Conservation (phyloP, 2,888 invertebrate genomes). For the Panopea generosa region DNA sequence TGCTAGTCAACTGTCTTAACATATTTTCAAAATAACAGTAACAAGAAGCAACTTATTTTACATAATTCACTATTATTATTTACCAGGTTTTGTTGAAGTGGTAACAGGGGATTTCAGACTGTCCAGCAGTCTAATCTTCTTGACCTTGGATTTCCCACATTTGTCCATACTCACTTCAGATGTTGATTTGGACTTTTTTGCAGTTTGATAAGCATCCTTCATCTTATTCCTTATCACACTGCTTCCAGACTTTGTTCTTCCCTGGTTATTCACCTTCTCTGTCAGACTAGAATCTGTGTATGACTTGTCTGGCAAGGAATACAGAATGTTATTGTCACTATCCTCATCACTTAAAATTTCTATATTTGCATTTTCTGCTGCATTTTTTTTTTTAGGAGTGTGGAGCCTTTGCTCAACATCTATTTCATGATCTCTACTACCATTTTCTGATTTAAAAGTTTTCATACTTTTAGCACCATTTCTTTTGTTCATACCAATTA, state of each 20-base stretch:
- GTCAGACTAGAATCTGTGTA: no score
- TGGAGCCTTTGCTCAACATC: background rate
- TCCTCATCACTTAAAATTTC: no score
- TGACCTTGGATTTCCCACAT: slow-evolving; percentile 21
- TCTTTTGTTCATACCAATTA: slow-evolving; percentile 27
- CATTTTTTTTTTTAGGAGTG: background rate
- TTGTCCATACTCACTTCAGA: slow-evolving; percentile 15
- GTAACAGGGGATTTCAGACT: slow-evolving; percentile 45
- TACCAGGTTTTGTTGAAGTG: slow-evolving; percentile 39
- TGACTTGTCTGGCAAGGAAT: no score
- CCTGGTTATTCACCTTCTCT: background rate
- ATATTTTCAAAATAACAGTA: no score
- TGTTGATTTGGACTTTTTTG: slow-evolving; percentile 37
- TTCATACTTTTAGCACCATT: background rate
- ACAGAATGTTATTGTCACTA: slow-evolving; percentile 35
- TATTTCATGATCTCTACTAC: no score
- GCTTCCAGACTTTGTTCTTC: slow-evolving; percentile 25
- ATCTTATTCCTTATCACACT: slow-evolving; percentile 16
- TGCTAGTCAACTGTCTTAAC: no score
- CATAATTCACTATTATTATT: background rate
- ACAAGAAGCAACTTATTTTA: no score
- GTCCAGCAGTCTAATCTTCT: slow-evolving; percentile 68
- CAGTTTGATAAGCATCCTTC: background rate
- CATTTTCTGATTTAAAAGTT: no score
- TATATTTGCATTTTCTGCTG: slow-evolving; percentile 26